Evolutionary conservation across 2,888 invertebrate species (phyloP), one percentile per base, ranked within the genome.

Genomic region (Chrysomela aeneicollis): DNA sequence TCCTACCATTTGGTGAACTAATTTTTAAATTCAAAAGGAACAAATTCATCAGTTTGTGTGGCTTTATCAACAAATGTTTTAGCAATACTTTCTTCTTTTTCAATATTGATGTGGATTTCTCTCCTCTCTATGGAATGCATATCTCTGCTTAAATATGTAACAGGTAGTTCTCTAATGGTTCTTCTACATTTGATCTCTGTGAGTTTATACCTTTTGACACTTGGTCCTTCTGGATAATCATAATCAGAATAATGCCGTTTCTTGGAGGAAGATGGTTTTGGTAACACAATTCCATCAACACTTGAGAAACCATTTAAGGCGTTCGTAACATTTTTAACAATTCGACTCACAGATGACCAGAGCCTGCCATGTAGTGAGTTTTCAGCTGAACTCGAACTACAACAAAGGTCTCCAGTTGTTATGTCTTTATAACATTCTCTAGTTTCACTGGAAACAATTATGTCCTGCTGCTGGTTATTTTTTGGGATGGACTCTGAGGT

Each of bases 121-220:
- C 49, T 66, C 10, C 60, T 52, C 17, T 54, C 21, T 19, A 57
- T 22, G 30, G 49, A 32, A 21, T 32, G 19, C 10, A 32, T 35
- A 5, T 35, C 12, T 42, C 42, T 42, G 15, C 42, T 42, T 4
- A 42, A 42, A 42, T n/a, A 42, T 8, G 64, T 37, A 12, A 66
- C 64, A 46, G 68, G 63, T 49, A 73, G 53, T 9, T 71, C 62
- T 64, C 78, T 72, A 57, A 80, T 79, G 5, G 78, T 73, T 64
- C 71, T 73, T n/a, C 79, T 73, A 64, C 79, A 78, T 71, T 77
- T 76, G 10, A 79, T 74, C 21, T 79, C 76, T 4, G 74, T 74
- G 21, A 78, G 69, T 73, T 80, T 80, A 57, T 69, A 73, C 51
- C 78, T 71, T 63, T 75, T 77, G 62, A 73, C 72, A 18, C 59